These are phyloP conservation scores for Dromiciops gliroides DNA, from an alignment of 2,113 vertebrate genomes.

Conservation along the genomic window DNA sequence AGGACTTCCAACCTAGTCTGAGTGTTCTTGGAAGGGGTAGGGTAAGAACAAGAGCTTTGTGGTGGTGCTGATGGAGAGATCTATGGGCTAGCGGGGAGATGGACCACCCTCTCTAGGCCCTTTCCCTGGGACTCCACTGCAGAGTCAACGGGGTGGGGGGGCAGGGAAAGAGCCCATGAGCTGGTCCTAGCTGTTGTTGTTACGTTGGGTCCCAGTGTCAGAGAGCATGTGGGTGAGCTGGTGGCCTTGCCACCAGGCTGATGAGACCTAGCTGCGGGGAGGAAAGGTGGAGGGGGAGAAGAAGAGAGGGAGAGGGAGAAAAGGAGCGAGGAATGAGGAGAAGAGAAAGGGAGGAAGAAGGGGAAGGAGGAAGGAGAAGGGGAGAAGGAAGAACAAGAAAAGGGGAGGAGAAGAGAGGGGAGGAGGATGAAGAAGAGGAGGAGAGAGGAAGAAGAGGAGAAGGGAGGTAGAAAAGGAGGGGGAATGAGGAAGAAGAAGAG, in stretches of 20 bases:
- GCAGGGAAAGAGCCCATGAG: background rate
- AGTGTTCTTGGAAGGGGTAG: too few species aligned
- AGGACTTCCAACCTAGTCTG: background rate
- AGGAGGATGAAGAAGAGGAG: too few species aligned
- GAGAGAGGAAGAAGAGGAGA: background rate
- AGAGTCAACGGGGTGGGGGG: background rate
- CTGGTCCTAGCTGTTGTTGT: constrained; percentile 23
- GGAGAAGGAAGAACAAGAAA: too few species aligned
- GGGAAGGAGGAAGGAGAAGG: constrained; percentile 46
- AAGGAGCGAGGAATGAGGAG: constrained; percentile 18
- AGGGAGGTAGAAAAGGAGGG: background rate
- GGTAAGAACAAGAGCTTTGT: background rate
- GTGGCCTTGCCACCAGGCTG: constrained; percentile 52
- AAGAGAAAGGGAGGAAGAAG: too few species aligned
- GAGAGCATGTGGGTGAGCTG: background rate
- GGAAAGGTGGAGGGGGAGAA: background rate
- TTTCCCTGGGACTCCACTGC: background rate
- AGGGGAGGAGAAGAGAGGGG: too few species aligned
- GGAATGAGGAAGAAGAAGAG: too few species aligned
- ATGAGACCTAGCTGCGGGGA: constrained; percentile 72
- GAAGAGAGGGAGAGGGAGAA: constrained; percentile 12
- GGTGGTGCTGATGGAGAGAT: background rate
- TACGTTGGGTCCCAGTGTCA: constrained; percentile 24
- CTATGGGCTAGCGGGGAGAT: background rate
- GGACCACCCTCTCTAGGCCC: background rate